These are phyloP conservation scores for Trichomycterus rosablanca DNA, from an alignment of 2,113 vertebrate genomes.

Conservation along the genomic window DNA sequence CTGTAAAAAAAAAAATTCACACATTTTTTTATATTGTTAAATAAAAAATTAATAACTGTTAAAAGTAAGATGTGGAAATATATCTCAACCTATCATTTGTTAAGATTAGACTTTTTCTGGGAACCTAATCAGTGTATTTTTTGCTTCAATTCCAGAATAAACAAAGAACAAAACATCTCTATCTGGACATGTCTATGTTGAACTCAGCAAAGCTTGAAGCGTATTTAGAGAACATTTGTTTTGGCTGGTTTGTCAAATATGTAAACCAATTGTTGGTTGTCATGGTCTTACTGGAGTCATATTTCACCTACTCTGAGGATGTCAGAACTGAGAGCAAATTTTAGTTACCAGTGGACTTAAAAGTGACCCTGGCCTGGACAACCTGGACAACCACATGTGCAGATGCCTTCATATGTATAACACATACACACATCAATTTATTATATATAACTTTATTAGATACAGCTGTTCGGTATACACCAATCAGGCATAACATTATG, in stretches of 20 bases:
- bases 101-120: constrained; percentile 6
- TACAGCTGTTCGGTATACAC: too few relatives aligned
- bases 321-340: too few relatives aligned
- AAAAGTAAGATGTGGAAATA: too few relatives aligned
- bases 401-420: constrained; percentile 11
- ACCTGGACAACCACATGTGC: constrained; percentile 16
- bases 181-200: constrained; percentile 26
- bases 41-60: too few relatives aligned
- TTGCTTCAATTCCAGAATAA: constrained; percentile 31
- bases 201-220: constrained; percentile 28
- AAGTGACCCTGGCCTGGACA: not conserved
- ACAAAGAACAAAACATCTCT: constrained; percentile 32
- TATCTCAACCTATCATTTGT: too few relatives aligned
- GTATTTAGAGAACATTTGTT: constrained; percentile 7
- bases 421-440: too few relatives aligned
- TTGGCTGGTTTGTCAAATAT: not conserved
- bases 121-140: constrained; percentile 10
- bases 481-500: too few relatives aligned
- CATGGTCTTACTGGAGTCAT: not conserved
- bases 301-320: not conserved
- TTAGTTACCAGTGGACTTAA: not conserved
- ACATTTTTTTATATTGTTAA: too few relatives aligned
- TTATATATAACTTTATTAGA: too few relatives aligned
- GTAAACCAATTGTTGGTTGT: not conserved
- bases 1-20: too few relatives aligned